Evolutionary conservation across 2,797 vertebrate species (phyloP).

Genomic region (Xyrichtys novacula): DNA sequence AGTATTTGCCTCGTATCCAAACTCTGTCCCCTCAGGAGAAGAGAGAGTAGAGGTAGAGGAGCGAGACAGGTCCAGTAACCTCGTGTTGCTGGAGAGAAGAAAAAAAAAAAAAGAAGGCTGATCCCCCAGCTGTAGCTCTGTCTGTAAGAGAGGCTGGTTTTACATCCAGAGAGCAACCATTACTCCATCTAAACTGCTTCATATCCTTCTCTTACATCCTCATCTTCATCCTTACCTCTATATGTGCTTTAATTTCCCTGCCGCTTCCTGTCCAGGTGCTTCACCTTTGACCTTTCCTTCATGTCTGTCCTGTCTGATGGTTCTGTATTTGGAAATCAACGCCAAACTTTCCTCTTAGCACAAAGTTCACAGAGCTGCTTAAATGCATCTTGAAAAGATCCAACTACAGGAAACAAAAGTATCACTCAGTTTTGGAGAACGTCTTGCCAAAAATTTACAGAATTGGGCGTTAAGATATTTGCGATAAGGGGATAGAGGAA

Average conservation of each 20-base stretch:
- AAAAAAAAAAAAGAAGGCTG: conserved; percentile 33
- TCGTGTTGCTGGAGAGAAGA: conserved; percentile 64
- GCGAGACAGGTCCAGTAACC: conserved; percentile 71
- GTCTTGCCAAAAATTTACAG: too few relatives aligned
- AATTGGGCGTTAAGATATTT: too few relatives aligned
- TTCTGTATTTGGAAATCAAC: conserved; percentile 35
- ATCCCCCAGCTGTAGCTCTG: conserved; percentile 63
- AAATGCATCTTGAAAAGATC: conserved; percentile 75
- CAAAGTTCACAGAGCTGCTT: conserved; percentile 39
- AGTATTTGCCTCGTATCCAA: conserved; percentile 73
- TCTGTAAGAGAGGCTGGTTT: conserved; percentile 37
- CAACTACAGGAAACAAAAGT: too few relatives aligned
- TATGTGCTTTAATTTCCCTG: conserved; percentile 54
- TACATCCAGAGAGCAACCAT: conserved; percentile 63
- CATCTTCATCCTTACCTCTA: conserved; percentile 17
- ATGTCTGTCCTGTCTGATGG: conserved; percentile 69
- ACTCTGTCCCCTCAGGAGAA: conserved; percentile 77
- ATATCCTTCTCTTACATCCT: conserved; percentile 21
- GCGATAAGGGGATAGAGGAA: neutral
- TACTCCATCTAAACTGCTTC: conserved; percentile 43
- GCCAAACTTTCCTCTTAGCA: conserved; percentile 56
- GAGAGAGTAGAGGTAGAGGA: conserved; percentile 58
- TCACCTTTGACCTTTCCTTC: conserved; percentile 56
- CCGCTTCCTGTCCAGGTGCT: conserved; percentile 65
- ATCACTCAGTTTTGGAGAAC: too few relatives aligned